Percentiles rank a stretch among this genome's conserved stretches.
phyloP scores from a whole-genome alignment of 2,888 invertebrate genomes.

The Antheraea yamamai region DNA sequence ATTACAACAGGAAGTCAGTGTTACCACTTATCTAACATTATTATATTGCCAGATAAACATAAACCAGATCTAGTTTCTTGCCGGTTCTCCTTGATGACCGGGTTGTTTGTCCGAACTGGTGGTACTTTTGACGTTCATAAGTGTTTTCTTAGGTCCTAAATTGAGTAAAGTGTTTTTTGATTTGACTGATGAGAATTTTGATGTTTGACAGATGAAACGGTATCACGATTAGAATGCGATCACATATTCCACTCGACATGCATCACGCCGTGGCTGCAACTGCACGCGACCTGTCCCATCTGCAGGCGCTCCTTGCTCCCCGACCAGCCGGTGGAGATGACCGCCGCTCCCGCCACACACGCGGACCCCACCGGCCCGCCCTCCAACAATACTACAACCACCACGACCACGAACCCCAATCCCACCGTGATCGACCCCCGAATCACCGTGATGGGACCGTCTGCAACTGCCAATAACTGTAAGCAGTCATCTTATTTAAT shows the following conservation, averaged over 20 bases:
- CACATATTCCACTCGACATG: constrained; percentile 96
- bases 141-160: too few relatives aligned
- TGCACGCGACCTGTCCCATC: constrained; percentile 98
- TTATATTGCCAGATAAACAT: too few relatives aligned
- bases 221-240: constrained; percentile 90
- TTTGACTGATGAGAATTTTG: neutral
- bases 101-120: too few relatives aligned
- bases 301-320: constrained; percentile 86
- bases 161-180: too few relatives aligned
- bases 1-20: too few relatives aligned
- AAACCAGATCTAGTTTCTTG: too few relatives aligned
- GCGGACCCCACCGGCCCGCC: constrained; percentile 19
- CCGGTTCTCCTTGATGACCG: too few relatives aligned
- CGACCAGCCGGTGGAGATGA: constrained; percentile 35
- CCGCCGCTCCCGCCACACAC: constrained; percentile 19
- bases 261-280: constrained; percentile 97
- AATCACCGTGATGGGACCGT: neutral
- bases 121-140: too few relatives aligned
- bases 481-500: neutral
- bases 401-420: constrained; percentile 25
- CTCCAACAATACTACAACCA: constrained; percentile 25
- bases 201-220: constrained; percentile 83
- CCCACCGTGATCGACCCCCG: constrained; percentile 18
- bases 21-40: too few relatives aligned
- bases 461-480: neutral